Percentiles rank a stretch among this genome's conserved stretches.
Conservation (phyloP, 2,797 vertebrate genomes). For the Eleutherodactylus coqui region DNA sequence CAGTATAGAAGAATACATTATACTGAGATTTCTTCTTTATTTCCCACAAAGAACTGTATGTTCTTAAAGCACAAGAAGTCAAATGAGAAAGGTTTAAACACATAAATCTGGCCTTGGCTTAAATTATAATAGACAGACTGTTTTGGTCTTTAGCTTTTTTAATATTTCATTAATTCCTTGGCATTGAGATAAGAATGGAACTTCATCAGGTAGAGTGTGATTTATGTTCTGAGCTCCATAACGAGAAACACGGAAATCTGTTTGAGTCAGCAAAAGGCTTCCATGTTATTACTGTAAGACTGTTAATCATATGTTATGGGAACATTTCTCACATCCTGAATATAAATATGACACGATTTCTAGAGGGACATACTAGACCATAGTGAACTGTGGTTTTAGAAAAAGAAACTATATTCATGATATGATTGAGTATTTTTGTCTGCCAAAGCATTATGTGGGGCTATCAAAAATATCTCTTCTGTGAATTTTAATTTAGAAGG, state of each 20-base stretch:
- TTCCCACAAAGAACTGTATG: slow-evolving; percentile 47
- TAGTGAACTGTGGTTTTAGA: slow-evolving; percentile 12
- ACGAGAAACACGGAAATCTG: slow-evolving; percentile 50
- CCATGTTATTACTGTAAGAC: slow-evolving; percentile 34
- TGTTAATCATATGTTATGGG: slow-evolving; percentile 39
- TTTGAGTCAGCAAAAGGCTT: slow-evolving; percentile 55
- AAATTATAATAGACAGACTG: slow-evolving; percentile 50
- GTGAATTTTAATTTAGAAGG: neutral
- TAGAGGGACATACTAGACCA: neutral
- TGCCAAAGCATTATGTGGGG: neutral
- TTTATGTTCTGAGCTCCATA: slow-evolving; percentile 12
- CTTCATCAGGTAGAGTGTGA: slow-evolving; percentile 33
- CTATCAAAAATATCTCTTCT: neutral
- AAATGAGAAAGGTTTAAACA: slow-evolving; percentile 39
- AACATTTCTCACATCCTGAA: slow-evolving; percentile 33
- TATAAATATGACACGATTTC: slow-evolving; percentile 42
- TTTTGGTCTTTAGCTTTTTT: slow-evolving; percentile 45
- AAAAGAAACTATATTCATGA: neutral
- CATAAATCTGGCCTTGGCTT: slow-evolving; percentile 51
- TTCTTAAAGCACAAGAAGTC: slow-evolving; percentile 49
- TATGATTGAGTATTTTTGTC: neutral
- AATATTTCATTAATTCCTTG: slow-evolving; percentile 59
- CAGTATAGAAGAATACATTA: slow-evolving; percentile 30
- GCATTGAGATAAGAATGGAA: slow-evolving; percentile 57
- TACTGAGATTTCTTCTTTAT: slow-evolving; percentile 39